Evolutionary conservation across 2,797 vertebrate species (phyloP).

Genomic region (Melanogrammus aeglefinus): DNA sequence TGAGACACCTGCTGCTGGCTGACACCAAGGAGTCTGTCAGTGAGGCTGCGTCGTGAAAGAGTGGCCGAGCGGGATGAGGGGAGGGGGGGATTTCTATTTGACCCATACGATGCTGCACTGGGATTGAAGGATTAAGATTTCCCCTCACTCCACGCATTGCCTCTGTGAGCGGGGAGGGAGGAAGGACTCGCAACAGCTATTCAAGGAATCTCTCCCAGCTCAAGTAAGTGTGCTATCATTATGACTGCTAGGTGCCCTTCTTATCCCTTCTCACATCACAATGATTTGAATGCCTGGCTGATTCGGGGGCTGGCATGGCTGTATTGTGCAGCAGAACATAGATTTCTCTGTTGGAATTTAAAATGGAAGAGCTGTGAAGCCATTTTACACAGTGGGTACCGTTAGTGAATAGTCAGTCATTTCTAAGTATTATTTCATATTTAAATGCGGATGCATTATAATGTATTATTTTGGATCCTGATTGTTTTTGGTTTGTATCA

Average conservation of each 20-base stretch:
- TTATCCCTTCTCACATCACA: conserved; percentile 13
- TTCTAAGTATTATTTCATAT: background rate
- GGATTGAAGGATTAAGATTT: conserved; percentile 32
- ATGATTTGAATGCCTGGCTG: background rate
- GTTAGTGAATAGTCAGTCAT: background rate
- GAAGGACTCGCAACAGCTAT: conserved; percentile 29
- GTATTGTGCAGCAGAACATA: conserved; percentile 5
- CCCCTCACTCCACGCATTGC: conserved; percentile 32
- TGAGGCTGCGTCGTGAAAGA: conserved; percentile 48
- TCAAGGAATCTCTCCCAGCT: conserved; percentile 36
- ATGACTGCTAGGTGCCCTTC: conserved; percentile 14
- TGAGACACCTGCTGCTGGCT: conserved; percentile 71
- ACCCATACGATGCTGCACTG: conserved; percentile 38
- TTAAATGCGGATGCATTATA: background rate
- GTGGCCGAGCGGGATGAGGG: conserved; percentile 24
- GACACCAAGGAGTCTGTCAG: conserved; percentile 64
- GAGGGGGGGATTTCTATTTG: conserved; percentile 25
- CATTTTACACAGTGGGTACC: conserved; percentile 37
- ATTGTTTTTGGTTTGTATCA: background rate
- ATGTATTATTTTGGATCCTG: background rate
- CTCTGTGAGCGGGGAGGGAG: conserved; percentile 37
- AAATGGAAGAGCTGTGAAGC: conserved; percentile 35
- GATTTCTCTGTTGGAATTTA: conserved; percentile 1
- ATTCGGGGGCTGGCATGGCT: background rate
- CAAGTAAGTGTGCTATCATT: conserved; percentile 58